phyloP scores from a whole-genome alignment of 2,113 vertebrate genomes.

The Stegostoma tigrinum region DNA sequence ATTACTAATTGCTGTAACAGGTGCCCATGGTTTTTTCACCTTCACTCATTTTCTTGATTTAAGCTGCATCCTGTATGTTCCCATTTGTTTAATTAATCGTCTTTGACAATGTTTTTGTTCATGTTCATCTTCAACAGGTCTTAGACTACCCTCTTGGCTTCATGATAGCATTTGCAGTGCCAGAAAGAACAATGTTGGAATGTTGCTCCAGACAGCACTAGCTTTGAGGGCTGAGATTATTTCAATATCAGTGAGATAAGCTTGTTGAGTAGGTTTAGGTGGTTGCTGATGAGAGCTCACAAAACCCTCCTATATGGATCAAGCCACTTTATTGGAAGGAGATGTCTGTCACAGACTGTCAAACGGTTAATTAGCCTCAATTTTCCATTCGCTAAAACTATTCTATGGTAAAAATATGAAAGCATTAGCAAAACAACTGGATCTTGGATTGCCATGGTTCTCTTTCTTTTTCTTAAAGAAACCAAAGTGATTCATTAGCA shows the following conservation, averaged over 20 bases:
- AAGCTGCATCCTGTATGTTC: neutral
- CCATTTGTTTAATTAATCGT: neutral
- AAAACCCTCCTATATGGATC: neutral
- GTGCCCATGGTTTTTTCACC: neutral
- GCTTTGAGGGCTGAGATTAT: too few relatives aligned
- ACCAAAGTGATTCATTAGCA: neutral
- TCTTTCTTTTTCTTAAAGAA: neutral
- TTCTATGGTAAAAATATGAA: neutral
- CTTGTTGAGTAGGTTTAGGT: neutral
- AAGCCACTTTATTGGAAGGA: neutral
- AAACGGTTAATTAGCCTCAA: neutral
- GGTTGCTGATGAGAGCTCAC: neutral
- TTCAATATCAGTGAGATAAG: too few relatives aligned
- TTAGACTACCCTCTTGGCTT: neutral
- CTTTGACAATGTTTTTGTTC: neutral
- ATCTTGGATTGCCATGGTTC: neutral
- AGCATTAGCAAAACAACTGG: neutral
- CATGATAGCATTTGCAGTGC: neutral
- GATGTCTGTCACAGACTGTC: neutral
- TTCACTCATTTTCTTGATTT: neutral
- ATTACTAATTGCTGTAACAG: neutral
- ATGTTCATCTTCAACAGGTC: neutral
- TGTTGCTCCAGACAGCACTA: neutral
- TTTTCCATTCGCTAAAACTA: neutral
- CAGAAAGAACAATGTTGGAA: neutral